Percentiles rank a stretch among this genome's conserved stretches.
phyloP scores from a whole-genome alignment of 2,888 invertebrate species.

The Theretra japonica region DNA sequence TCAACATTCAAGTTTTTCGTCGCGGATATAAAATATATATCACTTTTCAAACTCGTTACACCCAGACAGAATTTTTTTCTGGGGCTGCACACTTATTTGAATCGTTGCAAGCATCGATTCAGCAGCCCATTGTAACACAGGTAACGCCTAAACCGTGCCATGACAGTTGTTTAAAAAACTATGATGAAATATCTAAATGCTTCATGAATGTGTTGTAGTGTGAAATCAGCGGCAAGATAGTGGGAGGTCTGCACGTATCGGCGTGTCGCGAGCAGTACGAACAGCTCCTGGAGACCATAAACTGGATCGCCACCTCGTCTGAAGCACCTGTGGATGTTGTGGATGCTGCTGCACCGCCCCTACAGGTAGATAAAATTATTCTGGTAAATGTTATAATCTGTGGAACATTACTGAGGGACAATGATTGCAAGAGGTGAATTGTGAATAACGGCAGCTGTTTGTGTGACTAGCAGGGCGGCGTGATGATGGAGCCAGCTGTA shows the following conservation, averaged over 20 bases:
- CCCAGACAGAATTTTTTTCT: no score
- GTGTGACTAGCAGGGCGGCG: constrained; percentile 31
- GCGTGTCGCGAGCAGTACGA: constrained; percentile 95
- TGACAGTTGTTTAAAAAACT: no score
- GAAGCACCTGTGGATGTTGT: constrained; percentile 43
- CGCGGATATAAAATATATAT: no score
- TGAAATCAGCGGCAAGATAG: constrained; percentile 90
- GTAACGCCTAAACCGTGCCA: no score
- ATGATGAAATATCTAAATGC: not conserved
- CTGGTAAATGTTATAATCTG: no score
- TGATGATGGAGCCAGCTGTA: constrained; percentile 68
- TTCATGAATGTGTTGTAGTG: constrained; percentile 55
- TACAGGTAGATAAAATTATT: not conserved
- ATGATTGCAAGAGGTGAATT: no score
- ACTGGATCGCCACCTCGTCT: constrained; percentile 56
- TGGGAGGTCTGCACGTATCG: constrained; percentile 93
- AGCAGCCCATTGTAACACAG: no score
- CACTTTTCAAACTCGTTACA: no score
- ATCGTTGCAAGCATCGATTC: no score
- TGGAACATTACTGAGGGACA: no score
- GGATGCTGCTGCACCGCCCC: constrained; percentile 32
- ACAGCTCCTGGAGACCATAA: constrained; percentile 91
- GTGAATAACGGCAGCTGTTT: not conserved
- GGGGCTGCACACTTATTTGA: no score
- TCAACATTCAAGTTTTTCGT: no score